These are phyloP conservation scores for Lepidothrix coronata DNA, from an alignment of 2,113 vertebrate species.

Conservation along the genomic window DNA sequence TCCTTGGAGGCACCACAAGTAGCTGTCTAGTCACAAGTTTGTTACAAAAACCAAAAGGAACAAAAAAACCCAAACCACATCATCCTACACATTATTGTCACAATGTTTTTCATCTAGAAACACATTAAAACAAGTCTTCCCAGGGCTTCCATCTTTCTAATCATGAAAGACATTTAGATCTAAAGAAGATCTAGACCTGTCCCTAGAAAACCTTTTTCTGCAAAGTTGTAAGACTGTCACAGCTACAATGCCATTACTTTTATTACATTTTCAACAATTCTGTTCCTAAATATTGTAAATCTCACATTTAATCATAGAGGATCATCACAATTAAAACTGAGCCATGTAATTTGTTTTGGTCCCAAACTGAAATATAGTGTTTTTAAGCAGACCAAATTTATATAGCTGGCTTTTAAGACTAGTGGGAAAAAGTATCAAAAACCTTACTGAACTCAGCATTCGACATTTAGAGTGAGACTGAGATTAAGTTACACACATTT, in stretches of 20 bases:
- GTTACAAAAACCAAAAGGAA: neutral
- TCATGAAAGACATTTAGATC: neutral
- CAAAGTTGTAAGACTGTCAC: neutral
- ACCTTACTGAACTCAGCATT: neutral
- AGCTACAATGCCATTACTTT: neutral
- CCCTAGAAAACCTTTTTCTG: neutral
- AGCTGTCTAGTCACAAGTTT: neutral
- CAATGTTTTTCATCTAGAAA: neutral
- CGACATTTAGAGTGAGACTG: neutral
- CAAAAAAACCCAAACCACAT: neutral
- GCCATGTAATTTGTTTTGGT: neutral
- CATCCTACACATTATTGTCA: neutral
- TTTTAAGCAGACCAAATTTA: neutral
- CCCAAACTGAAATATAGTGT: neutral
- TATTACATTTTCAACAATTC: neutral
- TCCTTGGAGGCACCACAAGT: neutral
- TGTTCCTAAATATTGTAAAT: neutral
- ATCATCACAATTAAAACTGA: neutral
- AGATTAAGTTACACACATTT: neutral
- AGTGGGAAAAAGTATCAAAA: neutral
- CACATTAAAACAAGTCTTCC: neutral
- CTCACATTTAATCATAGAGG: neutral
- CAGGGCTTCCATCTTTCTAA: neutral
- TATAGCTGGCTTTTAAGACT: neutral
- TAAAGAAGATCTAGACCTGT: neutral